These are phyloP conservation scores for Apodemus sylvaticus DNA, from an alignment of 2,113 vertebrate genomes.

Conservation along the genomic window DNA sequence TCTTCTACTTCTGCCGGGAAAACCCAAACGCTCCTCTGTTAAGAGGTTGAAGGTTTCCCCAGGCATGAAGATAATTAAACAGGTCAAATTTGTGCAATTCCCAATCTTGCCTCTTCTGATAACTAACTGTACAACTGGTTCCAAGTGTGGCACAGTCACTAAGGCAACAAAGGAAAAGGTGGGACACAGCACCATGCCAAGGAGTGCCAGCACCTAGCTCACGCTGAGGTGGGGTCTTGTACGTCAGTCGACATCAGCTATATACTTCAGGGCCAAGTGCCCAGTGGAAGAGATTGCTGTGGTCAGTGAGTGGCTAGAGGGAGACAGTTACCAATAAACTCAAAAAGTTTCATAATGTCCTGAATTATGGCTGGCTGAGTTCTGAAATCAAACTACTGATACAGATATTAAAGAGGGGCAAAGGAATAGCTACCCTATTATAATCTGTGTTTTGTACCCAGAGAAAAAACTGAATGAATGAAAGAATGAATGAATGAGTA, in stretches of 20 bases:
- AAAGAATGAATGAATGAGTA: no score
- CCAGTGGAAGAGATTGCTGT: neutral
- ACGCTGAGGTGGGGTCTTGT: accelerated
- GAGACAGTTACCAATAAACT: conserved; percentile 1
- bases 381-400: conserved; percentile 26
- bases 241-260: neutral
- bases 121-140: conserved; percentile 15
- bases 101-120: conserved; percentile 22
- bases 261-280: neutral
- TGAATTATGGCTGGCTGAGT: conserved; percentile 6
- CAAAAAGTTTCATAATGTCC: neutral
- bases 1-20: neutral
- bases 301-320: neutral
- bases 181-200: neutral
- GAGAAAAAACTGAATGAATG: neutral
- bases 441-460: neutral
- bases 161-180: neutral
- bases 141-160: neutral
- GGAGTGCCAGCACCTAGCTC: neutral
- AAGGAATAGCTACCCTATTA: neutral
- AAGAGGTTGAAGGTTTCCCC: neutral
- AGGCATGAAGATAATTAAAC: neutral
- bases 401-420: neutral
- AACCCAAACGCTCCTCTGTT: conserved; percentile 6
- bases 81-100: neutral